These are phyloP conservation scores for Thaleichthys pacificus DNA, from an alignment of 2,797 vertebrate genomes.

Conservation along the genomic window DNA sequence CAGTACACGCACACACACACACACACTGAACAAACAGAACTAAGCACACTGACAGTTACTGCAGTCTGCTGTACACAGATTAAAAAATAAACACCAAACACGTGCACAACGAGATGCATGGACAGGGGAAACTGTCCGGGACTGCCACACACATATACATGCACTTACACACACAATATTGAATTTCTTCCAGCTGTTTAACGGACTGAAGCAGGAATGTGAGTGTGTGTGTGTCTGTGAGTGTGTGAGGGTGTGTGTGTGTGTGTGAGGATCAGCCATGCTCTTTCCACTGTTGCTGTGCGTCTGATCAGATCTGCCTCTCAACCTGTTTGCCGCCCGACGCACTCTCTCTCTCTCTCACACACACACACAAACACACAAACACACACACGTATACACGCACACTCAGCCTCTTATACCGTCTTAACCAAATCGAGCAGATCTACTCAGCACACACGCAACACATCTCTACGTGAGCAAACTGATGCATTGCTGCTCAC, in stretches of 20 bases:
- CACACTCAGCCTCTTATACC: conserved; percentile 1
- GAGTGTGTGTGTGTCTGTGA: not conserved
- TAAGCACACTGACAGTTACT: not conserved
- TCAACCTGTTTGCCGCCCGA: conserved; percentile 74
- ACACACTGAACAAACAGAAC: conserved; percentile 8
- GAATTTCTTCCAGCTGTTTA: conserved; percentile 68
- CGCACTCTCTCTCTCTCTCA: conserved; percentile 40
- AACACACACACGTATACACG: conserved; percentile 26
- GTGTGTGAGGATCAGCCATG: conserved; percentile 68
- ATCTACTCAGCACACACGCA: not conserved
- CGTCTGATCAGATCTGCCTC: conserved; percentile 80
- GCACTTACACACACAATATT: conserved; percentile 24
- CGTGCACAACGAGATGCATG: conserved; percentile 55
- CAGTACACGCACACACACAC: too few species aligned
- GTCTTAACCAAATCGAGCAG: not conserved
- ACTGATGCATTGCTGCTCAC: too few species aligned
- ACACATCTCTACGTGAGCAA: not conserved
- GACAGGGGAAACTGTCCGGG: conserved; percentile 45
- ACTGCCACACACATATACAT: conserved; percentile 29
- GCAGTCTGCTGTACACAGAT: conserved; percentile 41
- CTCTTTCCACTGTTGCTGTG: conserved; percentile 77
- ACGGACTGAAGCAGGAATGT: conserved; percentile 22
- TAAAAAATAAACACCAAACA: conserved; percentile 61
- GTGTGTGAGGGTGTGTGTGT: too few species aligned
- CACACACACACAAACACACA: conserved; percentile 30